Base-by-base conservation (phyloP, 2,888 invertebrate genomes). In the Acleris cristana region DNA sequence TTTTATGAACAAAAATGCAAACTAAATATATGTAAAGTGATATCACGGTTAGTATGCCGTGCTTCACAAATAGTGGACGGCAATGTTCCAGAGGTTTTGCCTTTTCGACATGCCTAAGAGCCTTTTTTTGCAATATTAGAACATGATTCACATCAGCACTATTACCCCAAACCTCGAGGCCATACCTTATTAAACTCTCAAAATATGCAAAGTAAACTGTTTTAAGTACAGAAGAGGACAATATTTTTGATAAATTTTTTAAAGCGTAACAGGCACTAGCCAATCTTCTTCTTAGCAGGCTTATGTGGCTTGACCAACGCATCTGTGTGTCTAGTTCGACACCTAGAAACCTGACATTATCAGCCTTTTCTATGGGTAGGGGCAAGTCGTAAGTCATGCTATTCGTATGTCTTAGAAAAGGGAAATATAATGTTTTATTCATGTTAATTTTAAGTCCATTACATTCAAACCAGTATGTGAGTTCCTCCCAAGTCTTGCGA, bases 151-250 rank as follows among this genome's bases (percentile, higher is more conserved):
- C 21, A 21, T 21, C 48, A 19, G 14, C 26, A n/a, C 26, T 26
- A n/a, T 30, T 30, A 54, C 54, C 54, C 54, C 54, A 54, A 18
- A 54, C 30, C 30, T 54, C 54, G n/a, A 54, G 30, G 8, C 54
- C 69, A 67, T 61, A 53, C 51, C 52, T 67, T 61, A 58, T 51
- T 45, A 49, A 6, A 18, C 54, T 54, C 18, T 54, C 54, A 30
- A 54, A 26, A 14, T 53, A 26, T 7, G 53, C 53, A 53, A 26
- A 53, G n/a, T n/a, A n/a, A n/a, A n/a, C n/a, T n/a, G n/a, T n/a
- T n/a, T n/a, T n/a, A n/a, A n/a, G n/a, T n/a, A n/a, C n/a, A n/a
- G n/a, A n/a, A n/a, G n/a, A n/a, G 26, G 5, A 6, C 3, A 26
- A 0, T 6, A 26, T 53, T 23, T 26, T 53, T 3, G 53, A 53